Conservation (phyloP, 2,797 vertebrate species). For the Xyrichtys novacula region DNA sequence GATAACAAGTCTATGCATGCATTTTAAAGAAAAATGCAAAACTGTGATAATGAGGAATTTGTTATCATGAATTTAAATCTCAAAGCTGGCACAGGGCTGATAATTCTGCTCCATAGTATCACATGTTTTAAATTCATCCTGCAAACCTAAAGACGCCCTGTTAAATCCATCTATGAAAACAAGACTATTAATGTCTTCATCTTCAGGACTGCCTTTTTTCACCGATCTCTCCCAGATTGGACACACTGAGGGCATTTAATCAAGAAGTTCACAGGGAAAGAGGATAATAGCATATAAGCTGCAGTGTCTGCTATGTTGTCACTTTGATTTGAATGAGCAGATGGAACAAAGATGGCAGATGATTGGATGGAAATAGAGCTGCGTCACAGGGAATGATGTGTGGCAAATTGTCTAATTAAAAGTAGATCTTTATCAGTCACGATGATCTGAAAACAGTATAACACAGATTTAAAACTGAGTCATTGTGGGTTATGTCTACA, state of each 20-base stretch:
- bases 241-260: background rate
- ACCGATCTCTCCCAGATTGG: background rate
- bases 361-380: conserved; percentile 1
- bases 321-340: conserved; percentile 28
- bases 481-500: background rate
- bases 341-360: conserved; percentile 13
- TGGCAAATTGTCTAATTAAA: conserved; percentile 16
- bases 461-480: background rate
- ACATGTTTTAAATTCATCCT: no score
- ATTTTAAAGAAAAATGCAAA: background rate
- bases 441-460: background rate
- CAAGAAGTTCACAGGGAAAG: background rate
- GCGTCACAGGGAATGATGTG: background rate
- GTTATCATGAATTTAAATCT: no score
- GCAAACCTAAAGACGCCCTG: no score
- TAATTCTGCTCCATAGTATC: no score
- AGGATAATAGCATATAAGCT: background rate
- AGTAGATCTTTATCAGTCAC: background rate
- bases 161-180: background rate
- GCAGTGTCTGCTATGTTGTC: conserved; percentile 3
- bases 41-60: no score
- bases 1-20: background rate
- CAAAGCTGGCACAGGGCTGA: no score
- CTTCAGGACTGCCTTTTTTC: background rate
- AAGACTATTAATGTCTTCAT: background rate